Evolutionary conservation across 2,113 vertebrate species (phyloP).

Genomic region (Ophthalmolycus amberensis): DNA sequence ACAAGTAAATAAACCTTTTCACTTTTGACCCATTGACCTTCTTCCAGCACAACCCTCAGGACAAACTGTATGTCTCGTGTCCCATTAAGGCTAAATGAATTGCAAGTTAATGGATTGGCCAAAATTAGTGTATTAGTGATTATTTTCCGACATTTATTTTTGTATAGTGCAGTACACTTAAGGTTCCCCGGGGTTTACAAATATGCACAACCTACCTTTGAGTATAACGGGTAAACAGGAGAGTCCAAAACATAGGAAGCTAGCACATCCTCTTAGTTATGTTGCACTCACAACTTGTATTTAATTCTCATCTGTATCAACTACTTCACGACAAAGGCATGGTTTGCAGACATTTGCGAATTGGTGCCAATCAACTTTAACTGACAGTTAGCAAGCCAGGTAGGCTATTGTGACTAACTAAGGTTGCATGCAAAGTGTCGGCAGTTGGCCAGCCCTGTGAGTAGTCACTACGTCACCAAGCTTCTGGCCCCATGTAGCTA

Average conservation of each 20-base stretch:
- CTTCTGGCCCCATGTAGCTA: neutral
- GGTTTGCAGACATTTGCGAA: neutral
- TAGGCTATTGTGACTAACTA: neutral
- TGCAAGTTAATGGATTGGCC: no score
- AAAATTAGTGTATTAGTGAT: no score
- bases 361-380: neutral
- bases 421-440: neutral
- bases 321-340: neutral
- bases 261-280: neutral
- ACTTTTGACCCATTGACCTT: neutral
- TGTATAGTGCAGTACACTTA: no score
- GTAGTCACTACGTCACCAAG: neutral
- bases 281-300: neutral
- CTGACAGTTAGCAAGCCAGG: neutral
- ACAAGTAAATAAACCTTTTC: neutral
- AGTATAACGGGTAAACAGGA: neutral
- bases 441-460: neutral
- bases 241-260: neutral
- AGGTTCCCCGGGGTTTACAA: no score
- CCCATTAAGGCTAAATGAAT: no score
- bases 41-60: no score
- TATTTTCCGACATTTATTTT: no score
- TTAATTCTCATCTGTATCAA: neutral
- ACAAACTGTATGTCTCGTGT: no score
- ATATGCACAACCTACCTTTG: neutral